Base-by-base conservation (phyloP, 2,888 invertebrate genomes). In the Incurvaria masculella region DNA sequence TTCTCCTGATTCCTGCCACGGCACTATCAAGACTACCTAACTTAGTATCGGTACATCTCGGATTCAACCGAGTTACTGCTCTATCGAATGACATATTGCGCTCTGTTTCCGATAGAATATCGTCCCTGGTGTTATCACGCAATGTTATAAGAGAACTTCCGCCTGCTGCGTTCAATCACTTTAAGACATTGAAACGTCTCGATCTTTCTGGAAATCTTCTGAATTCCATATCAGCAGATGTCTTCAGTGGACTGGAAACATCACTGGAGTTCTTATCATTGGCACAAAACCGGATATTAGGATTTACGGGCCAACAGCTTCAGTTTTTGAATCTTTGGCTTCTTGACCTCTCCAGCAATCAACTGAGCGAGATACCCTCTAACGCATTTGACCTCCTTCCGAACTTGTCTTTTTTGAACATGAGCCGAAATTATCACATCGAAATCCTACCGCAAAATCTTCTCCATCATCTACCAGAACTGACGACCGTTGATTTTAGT, bases 131-230 rank as follows among this genome's bases (percentile, higher is more conserved):
- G 1, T 72, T 95, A 23, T 87, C 91, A 0, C 83, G 90, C 53
- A 95, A 95, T 66, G 87, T 94, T 2, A 90, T 95, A 33, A 81
- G 93, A 45, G 94, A 94, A 72, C 76, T 95, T 49, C 94, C 94
- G 0, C 66, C 87, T 0, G 87, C 85, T 20, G 87, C 91, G 1
- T 94, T 94, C 63, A 85, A 87, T 59, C 85, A 88, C 64, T 91
- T 91, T 63, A 85, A 86, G 62, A 84, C 83, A 53, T 72, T 94
- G 44, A 74, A 80, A 51, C 81, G 82, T 55, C 76, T 94, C 53
- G 91, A 93, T 62, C 72, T 94, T 26, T 88, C 88, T 20, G 89
- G 92, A 21, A 94, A 94, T 63, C 83, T 91, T 49, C 68, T 92
- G 45, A 84, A 87, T 18, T 79, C 81, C 16, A 78, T 92, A 45